Base-by-base conservation (phyloP, 2,797 vertebrate species). In the Poeciliopsis infans region DNA sequence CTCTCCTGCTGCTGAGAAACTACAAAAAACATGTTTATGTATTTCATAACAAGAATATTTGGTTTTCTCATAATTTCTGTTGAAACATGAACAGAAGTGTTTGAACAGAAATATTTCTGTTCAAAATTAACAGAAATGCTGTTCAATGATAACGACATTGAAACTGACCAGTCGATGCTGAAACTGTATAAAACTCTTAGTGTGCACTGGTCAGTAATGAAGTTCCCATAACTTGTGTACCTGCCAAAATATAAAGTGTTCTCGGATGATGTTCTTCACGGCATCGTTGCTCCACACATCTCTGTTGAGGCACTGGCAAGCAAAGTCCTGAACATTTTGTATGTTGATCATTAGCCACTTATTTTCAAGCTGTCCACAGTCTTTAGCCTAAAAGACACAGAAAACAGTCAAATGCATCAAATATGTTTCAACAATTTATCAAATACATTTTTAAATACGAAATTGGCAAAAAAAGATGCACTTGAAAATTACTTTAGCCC, bases 341-440 rank as follows among this genome's bases (percentile, higher is more conserved):
- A 99, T 99, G 94, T 99, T 99, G 92, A 99, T 99, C 98, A 99
- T 99, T 61, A 99, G 96, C 98, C 98, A 99, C 78, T 99, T 99
- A 95, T 99, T 99, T 92, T 99, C 97, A 93, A 98, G 95, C 91
- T 99, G 98, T 79, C 98, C 98, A 76, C 97, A 97, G 81, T 99
- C 97, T 93, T 99, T 99, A 77, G 98, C 98, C 98, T 99, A 71
- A 1, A 90, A 85, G 18, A 71, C 71, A 90, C 80, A 83, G 78
- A 39, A 83, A 13, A 23, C 10, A 82, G 43, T 77, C 28, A 75
- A 5, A 57, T 59, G 8, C 18, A 41, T 39, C 41, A 83, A 45
- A 70, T n/a, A 76, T 0, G 0, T 74, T 73, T 46, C 59, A 69
- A 15, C 41, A 7, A 41, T 74, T 53, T 25, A 53, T 28, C 6